These are phyloP conservation scores for Porites lutea DNA, from an alignment of 64 coral and sea anemone genomes.

Conservation along the genomic window DNA sequence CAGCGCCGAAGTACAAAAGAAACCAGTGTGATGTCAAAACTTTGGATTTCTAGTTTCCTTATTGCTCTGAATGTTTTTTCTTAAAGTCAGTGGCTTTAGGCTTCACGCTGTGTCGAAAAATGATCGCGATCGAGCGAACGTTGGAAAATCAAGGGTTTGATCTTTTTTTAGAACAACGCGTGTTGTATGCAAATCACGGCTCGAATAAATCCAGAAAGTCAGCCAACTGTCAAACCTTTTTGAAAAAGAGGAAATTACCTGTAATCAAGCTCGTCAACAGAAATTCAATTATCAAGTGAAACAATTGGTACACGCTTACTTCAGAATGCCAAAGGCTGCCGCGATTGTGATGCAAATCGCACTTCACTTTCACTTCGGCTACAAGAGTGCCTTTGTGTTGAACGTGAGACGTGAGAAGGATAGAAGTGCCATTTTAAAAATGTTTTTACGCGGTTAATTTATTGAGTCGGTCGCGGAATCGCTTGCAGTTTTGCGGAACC, in stretches of 20 bases:
- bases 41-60: background rate
- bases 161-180: constrained; percentile 3
- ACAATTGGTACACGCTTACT: constrained; percentile 49
- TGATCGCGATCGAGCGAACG: background rate
- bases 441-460: background rate
- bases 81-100: too few relatives aligned
- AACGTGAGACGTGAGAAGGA: background rate
- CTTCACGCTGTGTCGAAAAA: background rate
- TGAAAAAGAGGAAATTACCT: constrained; percentile 55
- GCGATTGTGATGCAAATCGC: constrained; percentile 41
- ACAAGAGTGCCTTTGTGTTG: background rate
- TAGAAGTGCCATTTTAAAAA: constrained; percentile 7
- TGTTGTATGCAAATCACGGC: constrained; percentile 41
- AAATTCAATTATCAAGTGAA: constrained; percentile 37
- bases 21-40: constrained; percentile 11
- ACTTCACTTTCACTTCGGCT: constrained; percentile 5
- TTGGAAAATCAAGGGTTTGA: background rate
- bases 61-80: background rate
- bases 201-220: constrained; percentile 9
- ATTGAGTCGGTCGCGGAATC: background rate
- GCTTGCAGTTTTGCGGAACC: background rate
- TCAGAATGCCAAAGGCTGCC: constrained; percentile 1
- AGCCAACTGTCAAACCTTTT: constrained; percentile 49
- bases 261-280: constrained; percentile 59
- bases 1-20: background rate